These are phyloP conservation scores for Heliconius eleuchia DNA, from an alignment of 1,140 invertebrate species.

Conservation along the genomic window DNA sequence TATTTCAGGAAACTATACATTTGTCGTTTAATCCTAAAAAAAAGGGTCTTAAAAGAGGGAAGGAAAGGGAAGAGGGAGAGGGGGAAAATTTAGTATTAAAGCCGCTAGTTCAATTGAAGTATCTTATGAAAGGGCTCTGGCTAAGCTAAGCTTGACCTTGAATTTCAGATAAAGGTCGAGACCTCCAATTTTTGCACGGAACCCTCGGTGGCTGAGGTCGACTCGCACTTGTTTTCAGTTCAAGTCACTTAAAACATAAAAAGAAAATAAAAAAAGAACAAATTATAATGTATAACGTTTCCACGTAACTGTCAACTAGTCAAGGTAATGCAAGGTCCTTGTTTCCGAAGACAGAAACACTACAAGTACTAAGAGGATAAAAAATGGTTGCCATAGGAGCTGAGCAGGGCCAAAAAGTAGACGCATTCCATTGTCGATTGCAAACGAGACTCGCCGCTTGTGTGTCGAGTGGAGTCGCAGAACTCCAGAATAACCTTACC, in stretches of 20 bases:
- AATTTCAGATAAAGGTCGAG: too few species aligned
- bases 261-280: neutral
- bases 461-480: slow-evolving; percentile 40
- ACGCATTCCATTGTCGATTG: slow-evolving; percentile 75
- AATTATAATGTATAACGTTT: slow-evolving; percentile 9
- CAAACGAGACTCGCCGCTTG: slow-evolving; percentile 60
- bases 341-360: slow-evolving; percentile 44
- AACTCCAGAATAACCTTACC: slow-evolving; percentile 21
- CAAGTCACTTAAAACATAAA: neutral
- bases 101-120: too few species aligned
- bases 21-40: too few species aligned
- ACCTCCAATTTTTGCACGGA: too few species aligned
- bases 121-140: too few species aligned
- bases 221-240: too few species aligned
- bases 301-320: slow-evolving; percentile 26
- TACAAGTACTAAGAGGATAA: slow-evolving; percentile 44
- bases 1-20: too few species aligned
- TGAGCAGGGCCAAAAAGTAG: slow-evolving; percentile 62
- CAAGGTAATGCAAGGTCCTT: slow-evolving; percentile 46
- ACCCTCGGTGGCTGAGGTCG: too few species aligned
- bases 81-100: too few species aligned
- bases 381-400: slow-evolving; percentile 59
- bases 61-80: too few species aligned
- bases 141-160: too few species aligned
- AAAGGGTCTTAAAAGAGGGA: too few species aligned